Percentiles rank a stretch among this genome's conserved stretches.
Evolutionary conservation across 1,140 invertebrate species (phyloP).

Genomic region (Drosophila sulfurigaster): DNA sequence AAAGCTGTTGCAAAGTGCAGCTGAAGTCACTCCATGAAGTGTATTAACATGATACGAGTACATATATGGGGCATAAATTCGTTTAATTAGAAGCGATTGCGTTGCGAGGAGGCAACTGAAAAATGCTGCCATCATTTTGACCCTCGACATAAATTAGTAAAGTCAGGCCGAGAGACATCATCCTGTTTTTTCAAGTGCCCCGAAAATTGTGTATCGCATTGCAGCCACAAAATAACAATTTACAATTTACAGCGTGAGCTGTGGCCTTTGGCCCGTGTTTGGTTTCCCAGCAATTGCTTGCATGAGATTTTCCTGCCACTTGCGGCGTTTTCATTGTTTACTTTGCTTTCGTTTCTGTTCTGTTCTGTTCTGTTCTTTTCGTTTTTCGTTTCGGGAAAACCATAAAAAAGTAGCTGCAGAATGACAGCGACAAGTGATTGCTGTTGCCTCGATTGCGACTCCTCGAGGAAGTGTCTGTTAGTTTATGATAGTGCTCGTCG

Average conservation of each 20-base stretch:
- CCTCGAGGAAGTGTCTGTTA: conserved; percentile 42
- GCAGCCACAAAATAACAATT: conserved; percentile 36
- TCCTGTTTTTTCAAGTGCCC: conserved; percentile 57
- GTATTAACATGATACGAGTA: conserved; percentile 1
- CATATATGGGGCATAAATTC: conserved; percentile 20
- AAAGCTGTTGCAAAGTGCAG: conserved; percentile 1
- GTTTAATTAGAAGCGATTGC: conserved; percentile 26
- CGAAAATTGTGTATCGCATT: conserved; percentile 33
- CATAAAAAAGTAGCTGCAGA: conserved; percentile 63
- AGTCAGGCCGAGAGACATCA: conserved; percentile 2
- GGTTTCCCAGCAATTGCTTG: conserved; percentile 39
- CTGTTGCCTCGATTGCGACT: conserved; percentile 6
- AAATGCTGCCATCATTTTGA: background rate
- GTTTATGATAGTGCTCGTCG: conserved; percentile 30
- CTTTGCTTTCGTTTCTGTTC: conserved; percentile 9
- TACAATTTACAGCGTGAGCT: conserved; percentile 47
- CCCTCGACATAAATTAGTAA: conserved; percentile 59
- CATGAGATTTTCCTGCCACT: conserved; percentile 62
- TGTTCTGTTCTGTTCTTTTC: background rate
- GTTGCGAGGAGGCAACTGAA: conserved; percentile 6
- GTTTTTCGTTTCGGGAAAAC: conserved; percentile 45
- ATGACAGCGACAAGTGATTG: conserved; percentile 74
- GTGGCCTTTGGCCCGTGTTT: conserved; percentile 53
- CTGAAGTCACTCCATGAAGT: conserved; percentile 5
- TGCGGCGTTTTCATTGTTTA: conserved; percentile 54